Evolutionary conservation across 1,140 invertebrate genomes (phyloP), one percentile per base, ranked within the genome.

Genomic region (Sycophila sp.): DNA sequence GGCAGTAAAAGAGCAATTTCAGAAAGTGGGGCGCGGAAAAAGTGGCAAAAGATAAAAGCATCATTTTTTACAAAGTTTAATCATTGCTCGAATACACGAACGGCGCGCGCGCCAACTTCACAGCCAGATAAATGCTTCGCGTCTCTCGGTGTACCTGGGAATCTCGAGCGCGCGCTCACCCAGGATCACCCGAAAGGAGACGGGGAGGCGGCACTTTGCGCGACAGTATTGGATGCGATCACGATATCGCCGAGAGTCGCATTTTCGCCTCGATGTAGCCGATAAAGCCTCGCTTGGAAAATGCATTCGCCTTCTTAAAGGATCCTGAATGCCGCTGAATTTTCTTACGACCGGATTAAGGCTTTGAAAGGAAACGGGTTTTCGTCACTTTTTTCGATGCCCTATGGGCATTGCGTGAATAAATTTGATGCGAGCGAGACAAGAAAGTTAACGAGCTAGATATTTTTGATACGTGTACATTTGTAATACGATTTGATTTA

Each of bases 1-100:
- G 30, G 51, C 30, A 55, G 51, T 55, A 55, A 55, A 55, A 55
- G 51, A 55, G 51, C 30, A 34, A 55, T 55, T 55, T 55, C 51
- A 42, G n/a, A 55, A 55, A 60, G 56, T 60, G 34, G 36, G 15
- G 28, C 56, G 56, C 55, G 15, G 55, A 17, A 58, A 36, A 47
- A 17, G 42, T 11, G 38, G 55, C 34, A 58, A 34, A 47, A 58
- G 55, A 58, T 58, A 58, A 58, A 58, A 58, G 56, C 56, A 60
- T 60, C 38, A 60, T 60, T 60, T 60, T 60, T 60, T 60, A 60
- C 56, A 42, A 60, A 60, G 36, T 60, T 60, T 60, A 60, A 60
- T 60, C 56, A 60, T 60, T 60, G 56, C 56, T 26, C n/a, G 34
- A 11, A 38, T 58, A 34, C 55, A 38, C 55, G 55, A 58, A 34